These are phyloP conservation scores for Euphydryas editha DNA, from an alignment of 2,888 invertebrate species.

Conservation along the genomic window DNA sequence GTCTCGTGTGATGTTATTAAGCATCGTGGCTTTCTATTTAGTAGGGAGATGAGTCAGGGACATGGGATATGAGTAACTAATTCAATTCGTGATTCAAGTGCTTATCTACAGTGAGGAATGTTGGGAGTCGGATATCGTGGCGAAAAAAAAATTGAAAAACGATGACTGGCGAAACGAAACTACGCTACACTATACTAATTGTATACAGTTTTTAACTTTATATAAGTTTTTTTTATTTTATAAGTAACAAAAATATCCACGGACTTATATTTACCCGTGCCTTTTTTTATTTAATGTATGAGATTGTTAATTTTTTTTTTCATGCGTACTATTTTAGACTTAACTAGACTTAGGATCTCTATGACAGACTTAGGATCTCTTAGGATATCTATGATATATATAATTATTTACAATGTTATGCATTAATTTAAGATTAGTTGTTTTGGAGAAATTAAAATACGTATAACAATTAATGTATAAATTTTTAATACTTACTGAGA, in stretches of 20 bases:
- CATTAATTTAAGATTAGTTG: not conserved
- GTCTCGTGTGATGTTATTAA: not conserved
- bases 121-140: slow-evolving; percentile 31
- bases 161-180: no score
- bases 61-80: slow-evolving; percentile 64
- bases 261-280: no score
- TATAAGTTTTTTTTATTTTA: no score
- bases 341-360: no score
- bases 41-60: slow-evolving; percentile 46
- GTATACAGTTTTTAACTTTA: no score
- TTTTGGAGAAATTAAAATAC: not conserved
- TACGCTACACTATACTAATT: slow-evolving; percentile 8
- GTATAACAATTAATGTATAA: slow-evolving; percentile 15
- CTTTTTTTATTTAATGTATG: no score
- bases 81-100: slow-evolving; percentile 64
- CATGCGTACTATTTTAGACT: no score
- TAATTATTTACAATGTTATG: not conserved
- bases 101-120: slow-evolving; percentile 55
- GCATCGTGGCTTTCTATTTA: slow-evolving; percentile 38
- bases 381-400: no score
- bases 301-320: no score
- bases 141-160: slow-evolving; percentile 28
- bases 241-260: no score
- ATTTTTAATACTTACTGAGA: slow-evolving; percentile 85
- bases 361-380: no score